phyloP scores from a whole-genome alignment of 1,140 invertebrate species.

The Eueides isabella region DNA sequence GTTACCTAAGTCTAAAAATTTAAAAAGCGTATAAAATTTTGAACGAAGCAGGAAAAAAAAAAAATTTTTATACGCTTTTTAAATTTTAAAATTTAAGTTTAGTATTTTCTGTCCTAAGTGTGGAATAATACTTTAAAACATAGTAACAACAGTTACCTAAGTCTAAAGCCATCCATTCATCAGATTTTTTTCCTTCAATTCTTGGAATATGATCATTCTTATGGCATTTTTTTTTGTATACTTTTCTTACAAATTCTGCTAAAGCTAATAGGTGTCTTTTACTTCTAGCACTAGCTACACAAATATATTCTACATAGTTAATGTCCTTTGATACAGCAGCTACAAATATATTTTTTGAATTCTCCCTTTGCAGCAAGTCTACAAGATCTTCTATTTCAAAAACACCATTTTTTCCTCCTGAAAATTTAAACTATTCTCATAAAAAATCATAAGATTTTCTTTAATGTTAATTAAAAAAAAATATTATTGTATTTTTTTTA shows the following conservation, averaged over 20 bases:
- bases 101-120: too few relatives aligned
- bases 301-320: slow-evolving; percentile 92
- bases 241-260: slow-evolving; percentile 88
- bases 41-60: too few relatives aligned
- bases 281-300: slow-evolving; percentile 89
- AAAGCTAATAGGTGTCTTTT: slow-evolving; percentile 89
- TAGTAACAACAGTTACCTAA: slow-evolving; percentile 84
- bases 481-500: too few relatives aligned
- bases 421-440: neutral
- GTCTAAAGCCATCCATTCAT: slow-evolving; percentile 95
- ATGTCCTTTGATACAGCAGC: slow-evolving; percentile 88
- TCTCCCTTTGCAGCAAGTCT: slow-evolving; percentile 88
- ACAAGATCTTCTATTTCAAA: slow-evolving; percentile 95
- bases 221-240: slow-evolving; percentile 89
- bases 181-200: slow-evolving; percentile 89
- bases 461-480: neutral
- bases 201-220: slow-evolving; percentile 86
- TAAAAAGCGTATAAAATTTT: too few relatives aligned
- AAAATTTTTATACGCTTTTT: too few relatives aligned
- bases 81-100: too few relatives aligned
- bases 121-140: too few relatives aligned
- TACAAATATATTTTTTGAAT: slow-evolving; percentile 91
- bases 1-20: too few relatives aligned
- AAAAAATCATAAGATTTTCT: neutral
- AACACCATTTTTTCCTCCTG: slow-evolving; percentile 90